Base-by-base conservation (phyloP, 2,797 vertebrate species). In the Balearica regulorum region DNA sequence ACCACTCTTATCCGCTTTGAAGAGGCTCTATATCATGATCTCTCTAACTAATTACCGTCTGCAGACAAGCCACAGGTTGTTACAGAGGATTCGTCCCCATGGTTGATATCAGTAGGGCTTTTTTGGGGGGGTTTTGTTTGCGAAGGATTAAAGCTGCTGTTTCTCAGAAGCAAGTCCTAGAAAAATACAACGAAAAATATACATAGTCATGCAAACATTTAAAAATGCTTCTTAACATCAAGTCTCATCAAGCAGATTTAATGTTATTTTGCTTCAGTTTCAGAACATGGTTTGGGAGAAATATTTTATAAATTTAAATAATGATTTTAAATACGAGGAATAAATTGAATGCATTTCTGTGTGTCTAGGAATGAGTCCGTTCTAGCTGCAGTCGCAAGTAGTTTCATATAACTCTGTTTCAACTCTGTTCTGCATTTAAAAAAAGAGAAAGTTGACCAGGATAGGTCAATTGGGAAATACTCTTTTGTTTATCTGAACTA, bases 21-120 rank as follows among this genome's bases (percentile, higher is more conserved):
- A 98, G 98, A 98, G 98, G 89, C 96, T 98, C 96, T 97, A 81
- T 98, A 98, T 98, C 98, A 98, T 98, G 98, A 98, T 98, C 98
- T 98, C 97, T 98, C 97, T 94, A 97, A 97, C 98, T 98, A 98
- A 98, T 98, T 98, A 98, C 92, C 97, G 97, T 95, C 97, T 6
- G 73, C 97, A 96, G 96, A 90, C 96, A 97, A 98, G 97, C 98
- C 97, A 98, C 98, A 98, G 98, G 98, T 98, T 98, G 97, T 96
- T 96, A 92, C 3, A 96, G 94, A 95, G 80, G 95, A 91, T 97
- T 92, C 10, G 73, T 97, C 97, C 95, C 94, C 96, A 91, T 93
- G 95, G 91, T 76, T 93, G 95, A 89, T 96, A 97, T 95, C 81
- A 70, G 90, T 58, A 49, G 77, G 83, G 49, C 53, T 84, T 77